Evolutionary conservation across 2,888 invertebrate genomes (phyloP), one percentile per base, ranked within the genome.

Genomic region (Cheilosia vernalis): DNA sequence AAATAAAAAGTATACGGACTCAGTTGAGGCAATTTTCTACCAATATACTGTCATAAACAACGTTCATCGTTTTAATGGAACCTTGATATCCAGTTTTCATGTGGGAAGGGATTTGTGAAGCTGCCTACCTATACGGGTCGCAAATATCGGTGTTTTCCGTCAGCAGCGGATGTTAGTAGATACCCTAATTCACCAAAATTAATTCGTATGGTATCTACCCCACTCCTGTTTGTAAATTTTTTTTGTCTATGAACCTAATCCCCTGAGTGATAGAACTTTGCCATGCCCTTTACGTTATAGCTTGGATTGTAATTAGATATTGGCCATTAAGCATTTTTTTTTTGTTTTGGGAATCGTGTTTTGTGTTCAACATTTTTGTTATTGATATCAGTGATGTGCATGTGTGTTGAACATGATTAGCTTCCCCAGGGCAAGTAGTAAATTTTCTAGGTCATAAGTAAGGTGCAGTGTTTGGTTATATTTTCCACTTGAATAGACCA

Each of bases 51-150:
- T 24, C 3, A 51, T 13, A 19, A 51, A 10, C 33, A 10, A 33
- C 7, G 33, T 37, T 33, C 10, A 40, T 15, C 55, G 53, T 58
- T 72, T 85, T 44, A 24, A 74, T 84, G 84, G 66, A 66, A 76
- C 58, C 63, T 58, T 60, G 67, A 61, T 73, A 78, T 78, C 63
- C 84, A 58, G 91, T 91, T 91, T 90, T 90, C 88, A 91, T 92
- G 89, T 92, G 91, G 91, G 91, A 89, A 88, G 91, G 92, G 82
- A 91, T 92, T 88, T 91, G 90, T 84, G 92, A 92, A 88, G 92
- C 91, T 78, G 92, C 92, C 44, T 90, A 90, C 88, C 88, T 91
- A 53, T 92, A 92, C 87, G 91, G 92, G 87, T 87, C 90, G 73
- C 90, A 91, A 81, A 89, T 91, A 60, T 90, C 92, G 69, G 89